These are phyloP conservation scores for Rugalucina vietnamica DNA, from an alignment of 2,888 invertebrate species.

Conservation along the genomic window DNA sequence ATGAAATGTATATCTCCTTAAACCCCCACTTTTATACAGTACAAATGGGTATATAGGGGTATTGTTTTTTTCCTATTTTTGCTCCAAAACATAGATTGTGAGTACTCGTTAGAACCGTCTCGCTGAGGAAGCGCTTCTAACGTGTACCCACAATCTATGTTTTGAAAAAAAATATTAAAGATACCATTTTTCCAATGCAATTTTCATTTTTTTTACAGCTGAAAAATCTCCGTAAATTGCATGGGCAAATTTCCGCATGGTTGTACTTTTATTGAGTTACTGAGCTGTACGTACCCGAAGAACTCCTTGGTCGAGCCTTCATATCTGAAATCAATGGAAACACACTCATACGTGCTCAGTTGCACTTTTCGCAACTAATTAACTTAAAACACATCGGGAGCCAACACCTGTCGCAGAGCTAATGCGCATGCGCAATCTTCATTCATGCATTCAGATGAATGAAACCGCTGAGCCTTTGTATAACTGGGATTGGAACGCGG, in stretches of 20 bases:
- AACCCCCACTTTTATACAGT: too few species aligned
- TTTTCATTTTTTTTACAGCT: too few species aligned
- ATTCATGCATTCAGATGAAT: neutral
- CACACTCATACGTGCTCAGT: neutral
- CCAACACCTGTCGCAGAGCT: neutral
- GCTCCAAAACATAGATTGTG: neutral
- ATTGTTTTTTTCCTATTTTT: too few species aligned
- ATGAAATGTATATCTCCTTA: too few species aligned
- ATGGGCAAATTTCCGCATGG: too few species aligned
- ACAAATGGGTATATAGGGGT: too few species aligned
- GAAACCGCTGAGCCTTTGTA: neutral
- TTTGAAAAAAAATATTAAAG: too few species aligned
- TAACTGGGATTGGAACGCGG: neutral
- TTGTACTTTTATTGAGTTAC: too few species aligned
- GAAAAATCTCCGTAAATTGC: too few species aligned
- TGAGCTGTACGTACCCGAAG: too few species aligned
- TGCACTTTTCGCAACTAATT: neutral
- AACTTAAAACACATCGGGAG: neutral
- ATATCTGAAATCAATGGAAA: neutral
- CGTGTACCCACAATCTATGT: too few species aligned
- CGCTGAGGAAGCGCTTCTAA: neutral
- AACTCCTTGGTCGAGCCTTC: neutral
- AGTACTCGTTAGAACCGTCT: neutral
- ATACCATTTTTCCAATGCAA: too few species aligned
- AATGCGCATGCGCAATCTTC: neutral